Evolutionary conservation across 2,113 vertebrate species (phyloP).

Genomic region (Okapia johnstoni): DNA sequence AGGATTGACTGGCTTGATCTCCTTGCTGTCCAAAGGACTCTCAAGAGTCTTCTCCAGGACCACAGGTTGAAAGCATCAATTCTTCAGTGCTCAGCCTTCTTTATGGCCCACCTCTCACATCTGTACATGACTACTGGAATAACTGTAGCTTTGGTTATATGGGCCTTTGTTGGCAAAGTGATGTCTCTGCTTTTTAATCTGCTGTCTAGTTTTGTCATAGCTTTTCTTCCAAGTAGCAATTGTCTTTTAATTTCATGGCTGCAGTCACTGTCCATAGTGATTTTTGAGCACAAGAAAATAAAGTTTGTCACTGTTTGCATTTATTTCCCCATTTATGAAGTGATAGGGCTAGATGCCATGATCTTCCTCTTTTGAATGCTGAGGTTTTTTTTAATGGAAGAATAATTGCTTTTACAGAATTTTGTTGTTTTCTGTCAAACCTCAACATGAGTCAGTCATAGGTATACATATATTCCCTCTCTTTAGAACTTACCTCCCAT

Average conservation of each 20-base stretch:
- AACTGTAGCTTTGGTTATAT: background rate
- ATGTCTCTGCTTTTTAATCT: background rate
- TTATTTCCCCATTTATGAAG: background rate
- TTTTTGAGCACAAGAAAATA: background rate
- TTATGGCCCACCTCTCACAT: background rate
- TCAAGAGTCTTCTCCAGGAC: background rate
- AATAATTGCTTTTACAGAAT: background rate
- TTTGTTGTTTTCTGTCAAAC: background rate
- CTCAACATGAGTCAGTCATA: background rate
- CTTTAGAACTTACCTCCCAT: background rate
- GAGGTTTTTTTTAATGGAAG: background rate
- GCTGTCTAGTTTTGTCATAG: background rate
- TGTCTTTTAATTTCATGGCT: background rate
- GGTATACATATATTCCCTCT: background rate
- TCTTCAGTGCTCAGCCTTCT: background rate
- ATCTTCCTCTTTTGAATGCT: background rate
- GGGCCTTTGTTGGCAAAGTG: background rate
- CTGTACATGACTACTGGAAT: background rate
- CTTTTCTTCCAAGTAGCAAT: background rate
- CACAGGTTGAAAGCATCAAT: background rate
- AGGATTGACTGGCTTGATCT: background rate
- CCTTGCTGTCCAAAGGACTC: background rate
- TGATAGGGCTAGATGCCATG: background rate
- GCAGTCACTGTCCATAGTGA: background rate
- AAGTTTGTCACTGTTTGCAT: background rate